These are phyloP conservation scores for Dorcus hopei DNA, from an alignment of 2,888 invertebrate genomes.

Conservation along the genomic window DNA sequence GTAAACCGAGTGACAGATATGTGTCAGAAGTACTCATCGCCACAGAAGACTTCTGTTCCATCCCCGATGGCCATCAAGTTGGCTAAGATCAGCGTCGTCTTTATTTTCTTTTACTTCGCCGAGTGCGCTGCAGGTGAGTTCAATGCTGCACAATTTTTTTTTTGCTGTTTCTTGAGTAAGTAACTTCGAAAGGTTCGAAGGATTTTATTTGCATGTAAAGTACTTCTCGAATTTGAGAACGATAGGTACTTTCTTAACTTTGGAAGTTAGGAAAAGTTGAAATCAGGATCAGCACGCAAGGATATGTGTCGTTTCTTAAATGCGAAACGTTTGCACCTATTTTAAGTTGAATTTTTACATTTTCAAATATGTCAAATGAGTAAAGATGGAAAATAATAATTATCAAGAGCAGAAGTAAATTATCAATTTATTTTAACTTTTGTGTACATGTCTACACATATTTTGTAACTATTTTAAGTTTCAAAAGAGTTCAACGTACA, in stretches of 20 bases:
- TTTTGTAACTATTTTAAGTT: too few relatives aligned
- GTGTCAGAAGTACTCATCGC: constrained; percentile 13
- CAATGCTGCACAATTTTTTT: not conserved
- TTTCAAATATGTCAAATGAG: too few relatives aligned
- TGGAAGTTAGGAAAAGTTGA: too few relatives aligned
- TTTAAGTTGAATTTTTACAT: too few relatives aligned
- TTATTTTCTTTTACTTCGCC: constrained; percentile 57
- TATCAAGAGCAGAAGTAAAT: too few relatives aligned
- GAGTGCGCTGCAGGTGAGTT: constrained; percentile 60
- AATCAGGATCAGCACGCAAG: too few relatives aligned
- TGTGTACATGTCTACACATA: too few relatives aligned
- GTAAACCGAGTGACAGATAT: constrained; percentile 15
- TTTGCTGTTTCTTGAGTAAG: not conserved
- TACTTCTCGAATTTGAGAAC: not conserved
- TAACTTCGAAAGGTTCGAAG: not conserved
- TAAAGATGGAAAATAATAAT: too few relatives aligned
- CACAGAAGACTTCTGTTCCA: constrained; percentile 12
- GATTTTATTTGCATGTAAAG: not conserved
- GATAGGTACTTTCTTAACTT: not conserved
- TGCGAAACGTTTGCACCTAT: too few relatives aligned
- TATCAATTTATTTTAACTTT: too few relatives aligned
- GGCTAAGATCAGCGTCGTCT: constrained; percentile 50
- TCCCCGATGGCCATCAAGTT: constrained; percentile 27
- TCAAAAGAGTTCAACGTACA: too few relatives aligned
- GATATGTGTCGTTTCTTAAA: too few relatives aligned